phyloP scores from a whole-genome alignment of 2,113 vertebrate genomes.

The Vombatus ursinus region DNA sequence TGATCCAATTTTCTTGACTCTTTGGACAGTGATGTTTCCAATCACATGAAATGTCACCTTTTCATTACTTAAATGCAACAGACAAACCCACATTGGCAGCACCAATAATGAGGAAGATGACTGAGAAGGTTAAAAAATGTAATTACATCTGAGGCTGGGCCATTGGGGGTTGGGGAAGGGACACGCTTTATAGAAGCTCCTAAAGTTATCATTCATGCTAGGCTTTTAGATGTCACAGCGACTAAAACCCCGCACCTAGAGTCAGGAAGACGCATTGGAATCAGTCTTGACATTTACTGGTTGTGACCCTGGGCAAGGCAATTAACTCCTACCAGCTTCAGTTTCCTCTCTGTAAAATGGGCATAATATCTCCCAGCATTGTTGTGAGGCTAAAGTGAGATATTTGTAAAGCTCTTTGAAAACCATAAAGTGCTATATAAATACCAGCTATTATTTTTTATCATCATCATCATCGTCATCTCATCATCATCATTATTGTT shows the following conservation, averaged over 20 bases:
- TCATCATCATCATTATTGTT: not conserved
- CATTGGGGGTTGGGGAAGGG: not conserved
- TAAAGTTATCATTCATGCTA: constrained; percentile 33
- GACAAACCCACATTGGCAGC: not conserved
- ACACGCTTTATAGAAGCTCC: not conserved
- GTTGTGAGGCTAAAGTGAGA: not conserved
- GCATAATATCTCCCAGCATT: not conserved
- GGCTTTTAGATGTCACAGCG: constrained; percentile 15
- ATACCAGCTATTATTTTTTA: not conserved
- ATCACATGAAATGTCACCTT: not conserved
- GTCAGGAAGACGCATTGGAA: not conserved
- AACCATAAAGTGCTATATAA: not conserved
- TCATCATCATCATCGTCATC: not conserved
- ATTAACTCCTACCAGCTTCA: not conserved
- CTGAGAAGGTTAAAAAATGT: not conserved
- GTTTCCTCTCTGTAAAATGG: not conserved
- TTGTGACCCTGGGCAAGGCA: not conserved
- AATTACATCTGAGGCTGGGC: not conserved
- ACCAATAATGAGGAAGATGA: not conserved
- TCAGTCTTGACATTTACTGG: not conserved
- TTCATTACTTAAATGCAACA: not conserved
- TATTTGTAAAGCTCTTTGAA: not conserved
- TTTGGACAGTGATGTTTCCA: not conserved
- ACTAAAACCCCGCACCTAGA: not conserved
- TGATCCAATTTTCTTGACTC: not conserved